Percentiles rank a stretch among this genome's conserved stretches.
phyloP scores from a whole-genome alignment of 2,797 vertebrate species.

The Pipistrellus nathusii region DNA sequence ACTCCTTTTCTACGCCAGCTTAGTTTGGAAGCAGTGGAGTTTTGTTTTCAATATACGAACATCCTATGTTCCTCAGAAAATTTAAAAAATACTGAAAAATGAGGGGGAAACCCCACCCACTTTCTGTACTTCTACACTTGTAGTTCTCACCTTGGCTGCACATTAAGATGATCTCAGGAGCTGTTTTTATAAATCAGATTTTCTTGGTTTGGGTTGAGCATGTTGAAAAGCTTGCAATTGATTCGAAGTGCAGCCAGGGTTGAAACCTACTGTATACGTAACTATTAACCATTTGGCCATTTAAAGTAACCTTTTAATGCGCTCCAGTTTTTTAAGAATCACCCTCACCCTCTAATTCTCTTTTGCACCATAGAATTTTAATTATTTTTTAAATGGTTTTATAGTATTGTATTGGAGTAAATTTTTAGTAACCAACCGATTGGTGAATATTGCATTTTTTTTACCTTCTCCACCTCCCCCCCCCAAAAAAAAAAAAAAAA shows the following conservation, averaged over 20 bases:
- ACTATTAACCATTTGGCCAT: neutral
- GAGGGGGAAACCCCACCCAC: neutral
- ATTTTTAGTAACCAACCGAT: neutral
- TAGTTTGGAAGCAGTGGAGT: neutral
- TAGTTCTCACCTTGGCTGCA: neutral
- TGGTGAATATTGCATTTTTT: neutral
- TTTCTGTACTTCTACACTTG: neutral
- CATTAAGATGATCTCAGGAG: neutral
- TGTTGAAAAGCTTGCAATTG: neutral
- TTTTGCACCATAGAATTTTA: neutral
- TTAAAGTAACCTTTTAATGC: neutral
- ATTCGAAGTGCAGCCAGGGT: neutral
- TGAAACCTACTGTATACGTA: neutral
- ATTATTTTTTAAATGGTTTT: neutral
- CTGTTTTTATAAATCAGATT: neutral
- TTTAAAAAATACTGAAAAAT: neutral
- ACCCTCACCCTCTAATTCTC: neutral
- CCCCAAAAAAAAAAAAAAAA: neutral
- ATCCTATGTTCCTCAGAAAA: neutral
- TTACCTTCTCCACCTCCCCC: accelerated
- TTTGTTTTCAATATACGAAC: neutral
- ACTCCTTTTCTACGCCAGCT: neutral
- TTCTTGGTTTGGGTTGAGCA: neutral
- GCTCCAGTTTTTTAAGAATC: neutral
- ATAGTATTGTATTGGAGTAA: neutral